phyloP scores from a whole-genome alignment of 2,797 vertebrate genomes.

The Amazonetta brasiliensis region DNA sequence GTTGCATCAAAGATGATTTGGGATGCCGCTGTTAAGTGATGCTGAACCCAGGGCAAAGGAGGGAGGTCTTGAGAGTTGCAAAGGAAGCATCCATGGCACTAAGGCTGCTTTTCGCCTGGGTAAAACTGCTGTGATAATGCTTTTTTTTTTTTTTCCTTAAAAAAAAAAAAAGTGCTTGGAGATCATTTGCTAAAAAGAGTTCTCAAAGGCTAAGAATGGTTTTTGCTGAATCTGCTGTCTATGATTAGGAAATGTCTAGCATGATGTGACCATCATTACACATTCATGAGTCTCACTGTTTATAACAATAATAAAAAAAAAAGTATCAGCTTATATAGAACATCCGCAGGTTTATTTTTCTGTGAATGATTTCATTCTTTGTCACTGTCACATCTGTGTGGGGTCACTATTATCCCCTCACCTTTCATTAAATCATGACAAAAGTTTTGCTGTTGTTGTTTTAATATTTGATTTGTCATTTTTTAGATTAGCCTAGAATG shows the following conservation, averaged over 20 bases:
- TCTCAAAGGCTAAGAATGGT: background rate
- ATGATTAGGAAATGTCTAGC: background rate
- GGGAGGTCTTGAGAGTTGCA: background rate
- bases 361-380: background rate
- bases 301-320: background rate
- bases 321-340: background rate
- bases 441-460: background rate
- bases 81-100: background rate
- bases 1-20: background rate
- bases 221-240: background rate
- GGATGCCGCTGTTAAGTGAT: background rate
- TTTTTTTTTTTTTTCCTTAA: background rate
- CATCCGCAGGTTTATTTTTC: constrained; percentile 2
- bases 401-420: background rate
- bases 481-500: background rate
- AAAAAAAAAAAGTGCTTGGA: background rate
- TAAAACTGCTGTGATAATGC: background rate
- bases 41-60: background rate
- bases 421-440: background rate
- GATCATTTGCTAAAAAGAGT: background rate
- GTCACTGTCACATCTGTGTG: background rate
- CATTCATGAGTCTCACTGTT: background rate
- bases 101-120: background rate
- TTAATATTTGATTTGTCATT: background rate
- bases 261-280: background rate